Conservation (phyloP, 2,888 invertebrate species). For the Hyles lineata region DNA sequence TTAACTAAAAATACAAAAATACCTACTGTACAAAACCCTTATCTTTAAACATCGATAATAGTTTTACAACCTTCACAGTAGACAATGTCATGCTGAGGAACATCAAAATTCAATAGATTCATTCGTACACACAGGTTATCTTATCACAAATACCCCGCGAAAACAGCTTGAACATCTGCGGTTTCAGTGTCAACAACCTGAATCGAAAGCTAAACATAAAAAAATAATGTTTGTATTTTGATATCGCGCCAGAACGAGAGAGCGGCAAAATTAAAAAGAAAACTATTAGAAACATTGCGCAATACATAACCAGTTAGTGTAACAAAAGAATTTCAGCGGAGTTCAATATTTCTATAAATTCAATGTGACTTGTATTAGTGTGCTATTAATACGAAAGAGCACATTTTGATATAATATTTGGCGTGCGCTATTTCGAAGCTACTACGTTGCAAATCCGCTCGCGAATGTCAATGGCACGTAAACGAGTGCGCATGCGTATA, state of each 20-base stretch:
- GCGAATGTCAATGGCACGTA: constrained; percentile 78
- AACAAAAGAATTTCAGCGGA: background rate
- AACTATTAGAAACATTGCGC: constrained; percentile 27
- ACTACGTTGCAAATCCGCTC: constrained; percentile 52
- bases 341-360: background rate
- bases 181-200: constrained; percentile 45
- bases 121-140: background rate
- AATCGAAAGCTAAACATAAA: constrained; percentile 44
- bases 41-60: background rate
- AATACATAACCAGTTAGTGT: constrained; percentile 19
- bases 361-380: background rate
- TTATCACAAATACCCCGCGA: constrained; percentile 5
- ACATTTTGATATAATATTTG: constrained; percentile 49
- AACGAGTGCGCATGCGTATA: constrained; percentile 46
- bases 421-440: constrained; percentile 62
- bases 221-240: constrained; percentile 37
- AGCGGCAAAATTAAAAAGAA: constrained; percentile 35
- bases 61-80: background rate
- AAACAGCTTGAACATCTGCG: constrained; percentile 35
- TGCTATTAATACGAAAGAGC: constrained; percentile 48
- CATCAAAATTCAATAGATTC: constrained; percentile 8
- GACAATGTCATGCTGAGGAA: background rate
- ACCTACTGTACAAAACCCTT: background rate
- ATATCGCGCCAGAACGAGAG: constrained; percentile 38
- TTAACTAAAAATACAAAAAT: background rate